Percentiles rank a stretch among this genome's conserved stretches.
Conservation (phyloP, 2,797 vertebrate species). For the Mormyrops attenuatus region DNA sequence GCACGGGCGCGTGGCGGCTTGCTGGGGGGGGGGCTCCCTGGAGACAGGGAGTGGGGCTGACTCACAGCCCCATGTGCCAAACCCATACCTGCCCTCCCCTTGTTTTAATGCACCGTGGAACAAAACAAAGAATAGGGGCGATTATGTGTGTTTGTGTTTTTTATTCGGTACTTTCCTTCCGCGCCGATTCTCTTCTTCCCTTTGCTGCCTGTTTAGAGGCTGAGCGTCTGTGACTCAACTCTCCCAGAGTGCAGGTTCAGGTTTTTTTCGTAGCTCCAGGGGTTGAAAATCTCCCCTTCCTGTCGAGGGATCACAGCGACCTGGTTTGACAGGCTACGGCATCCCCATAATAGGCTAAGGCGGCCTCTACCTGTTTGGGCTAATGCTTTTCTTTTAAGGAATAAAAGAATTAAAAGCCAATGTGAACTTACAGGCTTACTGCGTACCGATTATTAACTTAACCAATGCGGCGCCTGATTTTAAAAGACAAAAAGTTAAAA, state of each 20-base stretch:
- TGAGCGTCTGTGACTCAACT: slow-evolving; percentile 56
- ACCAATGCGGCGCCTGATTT: neutral
- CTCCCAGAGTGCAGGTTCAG: slow-evolving; percentile 51
- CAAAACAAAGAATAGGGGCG: slow-evolving; percentile 50
- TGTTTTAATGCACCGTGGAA: slow-evolving; percentile 52
- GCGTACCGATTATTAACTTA: neutral
- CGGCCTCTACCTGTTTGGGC: slow-evolving; percentile 45
- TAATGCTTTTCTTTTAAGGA: neutral
- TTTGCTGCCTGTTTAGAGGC: neutral
- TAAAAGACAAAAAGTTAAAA: neutral
- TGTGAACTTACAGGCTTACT: neutral
- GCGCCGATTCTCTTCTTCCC: neutral
- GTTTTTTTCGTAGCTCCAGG: slow-evolving; percentile 62
- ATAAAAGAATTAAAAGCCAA: neutral
- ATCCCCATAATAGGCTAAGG: slow-evolving; percentile 53
- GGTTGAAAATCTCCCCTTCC: slow-evolving; percentile 58
- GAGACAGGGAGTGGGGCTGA: slow-evolving; percentile 62
- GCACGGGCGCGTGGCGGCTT: slow-evolving; percentile 91
- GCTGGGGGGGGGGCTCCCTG: slow-evolving; percentile 67
- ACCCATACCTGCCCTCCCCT: slow-evolving; percentile 59
- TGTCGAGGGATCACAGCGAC: slow-evolving; percentile 54
- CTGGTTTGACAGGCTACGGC: slow-evolving; percentile 51
- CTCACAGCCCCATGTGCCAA: slow-evolving; percentile 52
- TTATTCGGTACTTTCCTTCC: slow-evolving; percentile 1
- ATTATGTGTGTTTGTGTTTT: slow-evolving; percentile 38